Base-by-base conservation (phyloP, 2,113 vertebrate species). In the Apus apus region DNA sequence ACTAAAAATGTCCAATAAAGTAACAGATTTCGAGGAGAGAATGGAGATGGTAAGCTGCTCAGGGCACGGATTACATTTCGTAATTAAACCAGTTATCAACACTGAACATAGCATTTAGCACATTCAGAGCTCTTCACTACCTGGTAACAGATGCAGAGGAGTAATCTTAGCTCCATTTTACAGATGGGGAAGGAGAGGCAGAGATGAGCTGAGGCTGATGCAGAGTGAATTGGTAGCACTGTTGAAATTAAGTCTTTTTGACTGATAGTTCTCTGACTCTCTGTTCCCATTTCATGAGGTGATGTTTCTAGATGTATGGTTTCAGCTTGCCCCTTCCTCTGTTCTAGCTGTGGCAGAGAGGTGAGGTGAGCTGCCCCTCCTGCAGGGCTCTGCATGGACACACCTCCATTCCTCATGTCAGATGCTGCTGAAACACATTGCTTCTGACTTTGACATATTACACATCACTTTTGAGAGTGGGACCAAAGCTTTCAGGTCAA, bases 51-150 rank as follows among this genome's bases (percentile, higher is more conserved):
- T 71, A 95, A 85, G n/a, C 72, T 92, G 54, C 62, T 79, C 13
- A 34, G 70, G 66, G 56, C 66, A 68, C 80, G 34, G 60, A 84
- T 61, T 96, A 25, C 11, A 13, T 75, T 95, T 93, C 57, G 79
- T 75, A 67, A 81, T 89, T 84, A 91, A 89, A 84, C n/a, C 46
- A 87, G 57, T 79, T 94, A 90, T 61, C 65, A 89, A 57, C 34
- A 82, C 11, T 94, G 74, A 71, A 17, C 0, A 0, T 62, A 20
- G 12, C 45, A 56, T 66, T 86, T 88, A 94, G 50, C 53, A 23
- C 30, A 43, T 62, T 64, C n/a, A 60, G 46, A 79, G 38, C 32
- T 86, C 61, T 82, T 56, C 60, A 36, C 34, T 74, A 68, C 40
- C 34, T 60, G 56, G 19, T 73, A 91, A 62, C 18, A 71, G 32